A percentile compares a stretch with the other conserved stretches of the same genome.
Conservation (phyloP, 1,140 invertebrate species). For the Drosophila seguyi region DNA sequence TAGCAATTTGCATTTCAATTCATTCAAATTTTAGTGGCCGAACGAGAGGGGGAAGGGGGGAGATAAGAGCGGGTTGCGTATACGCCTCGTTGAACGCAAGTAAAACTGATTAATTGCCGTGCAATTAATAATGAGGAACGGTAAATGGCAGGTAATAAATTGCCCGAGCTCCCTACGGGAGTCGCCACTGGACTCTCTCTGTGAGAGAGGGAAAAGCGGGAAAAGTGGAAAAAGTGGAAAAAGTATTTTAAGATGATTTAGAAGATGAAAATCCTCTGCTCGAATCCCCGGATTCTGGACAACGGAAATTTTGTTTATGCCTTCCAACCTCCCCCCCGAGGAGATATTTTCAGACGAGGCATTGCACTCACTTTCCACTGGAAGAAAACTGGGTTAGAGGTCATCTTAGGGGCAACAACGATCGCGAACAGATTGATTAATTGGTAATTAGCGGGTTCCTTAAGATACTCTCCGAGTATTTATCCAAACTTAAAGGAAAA, state of each 20-base stretch:
- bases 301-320: constrained; percentile 51
- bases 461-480: background rate
- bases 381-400: constrained; percentile 30
- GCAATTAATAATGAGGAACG: constrained; percentile 79
- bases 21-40: constrained; percentile 58
- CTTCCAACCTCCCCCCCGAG: constrained; percentile 2
- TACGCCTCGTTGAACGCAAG: constrained; percentile 75
- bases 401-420: constrained; percentile 5
- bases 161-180: constrained; percentile 42
- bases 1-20: constrained; percentile 72
- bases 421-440: constrained; percentile 1
- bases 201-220: too few species aligned
- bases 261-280: constrained; percentile 42
- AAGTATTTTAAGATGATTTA: constrained; percentile 26
- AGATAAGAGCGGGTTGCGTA: constrained; percentile 42
- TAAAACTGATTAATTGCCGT: constrained; percentile 78
- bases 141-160: constrained; percentile 82
- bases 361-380: constrained; percentile 12
- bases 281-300: background rate
- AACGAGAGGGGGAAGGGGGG: background rate
- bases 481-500: background rate
- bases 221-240: background rate
- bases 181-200: constrained; percentile 10
- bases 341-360: constrained; percentile 19
- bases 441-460: background rate